Evolutionary conservation across 2,888 invertebrate genomes (phyloP).

Genomic region (Carcina quercana): DNA sequence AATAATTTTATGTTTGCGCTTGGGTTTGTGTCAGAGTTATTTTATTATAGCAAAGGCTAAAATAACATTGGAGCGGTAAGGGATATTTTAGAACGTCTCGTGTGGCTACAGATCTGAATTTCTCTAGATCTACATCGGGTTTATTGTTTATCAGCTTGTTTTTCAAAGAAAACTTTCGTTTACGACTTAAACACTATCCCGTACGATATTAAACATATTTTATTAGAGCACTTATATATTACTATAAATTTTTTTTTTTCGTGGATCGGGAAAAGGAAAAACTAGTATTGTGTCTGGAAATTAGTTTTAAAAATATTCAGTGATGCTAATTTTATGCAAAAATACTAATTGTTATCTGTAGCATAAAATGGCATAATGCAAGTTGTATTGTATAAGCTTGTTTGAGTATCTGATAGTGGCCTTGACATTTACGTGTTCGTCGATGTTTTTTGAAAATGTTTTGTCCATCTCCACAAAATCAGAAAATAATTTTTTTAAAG

Average conservation of each 20-base stretch:
- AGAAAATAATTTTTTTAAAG: too few species aligned
- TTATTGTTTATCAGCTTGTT: too few species aligned
- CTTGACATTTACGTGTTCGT: conserved; percentile 2
- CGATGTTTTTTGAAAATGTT: background rate
- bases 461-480: too few species aligned
- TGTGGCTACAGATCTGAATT: conserved; percentile 30
- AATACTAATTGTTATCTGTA: conserved; percentile 5
- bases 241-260: too few species aligned
- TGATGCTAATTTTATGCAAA: conserved; percentile 7
- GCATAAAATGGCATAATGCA: conserved; percentile 3
- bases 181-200: too few species aligned
- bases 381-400: background rate
- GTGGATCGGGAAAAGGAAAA: too few species aligned
- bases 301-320: too few species aligned
- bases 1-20: conserved; percentile 20
- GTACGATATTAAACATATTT: too few species aligned
- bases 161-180: too few species aligned
- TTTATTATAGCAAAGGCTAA: conserved; percentile 52
- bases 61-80: conserved; percentile 59
- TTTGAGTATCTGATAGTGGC: background rate
- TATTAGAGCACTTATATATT: too few species aligned
- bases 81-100: conserved; percentile 52
- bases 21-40: conserved; percentile 48
- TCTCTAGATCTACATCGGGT: too few species aligned
- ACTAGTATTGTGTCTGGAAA: too few species aligned